Base-by-base conservation (phyloP, 1,140 invertebrate genomes). In the Parasteatoda tepidariorum region DNA sequence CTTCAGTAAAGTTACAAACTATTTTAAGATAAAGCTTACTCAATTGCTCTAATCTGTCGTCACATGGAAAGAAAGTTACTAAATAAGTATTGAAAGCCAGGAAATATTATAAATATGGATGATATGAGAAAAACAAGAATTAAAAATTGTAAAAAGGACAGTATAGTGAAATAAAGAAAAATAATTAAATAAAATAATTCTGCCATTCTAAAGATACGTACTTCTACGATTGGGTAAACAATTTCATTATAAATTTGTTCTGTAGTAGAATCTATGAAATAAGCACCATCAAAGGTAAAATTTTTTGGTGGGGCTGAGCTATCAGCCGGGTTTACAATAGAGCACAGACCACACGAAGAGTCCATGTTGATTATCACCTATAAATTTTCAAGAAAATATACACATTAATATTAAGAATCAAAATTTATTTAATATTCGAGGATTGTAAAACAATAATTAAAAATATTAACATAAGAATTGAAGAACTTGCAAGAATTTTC, bases 341-440 rank as follows among this genome's bases (percentile, higher is more conserved):
- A 89, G 87, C 92, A 92, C 68, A 91, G 89, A 33, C 90, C 92
- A 78, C 89, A 87, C 15, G 88, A 87, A 15, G 88, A 79, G 82
- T 94, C 93, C 90, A 96, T 95, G 70, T 91, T 91, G 22, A 97
- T 91, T 34, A 95, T 93, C 87, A 91, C 91, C 93, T 96, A 88
- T 7, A 48, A 66, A 15, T n/a, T n/a, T n/a, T n/a, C n/a, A n/a
- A n/a, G n/a, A n/a, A n/a, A n/a, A n/a, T 74, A 73, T 74, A 54
- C 54, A 78, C 61, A 28, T 62, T 48, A 67, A 86, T 18, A 31
- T 22, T 26, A 13, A 31, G 28, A 57, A 68, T 57, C 0, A 85
- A 48, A 13, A n/a, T 18, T 55, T 64, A 33, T 57, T 68, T 5
- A 22, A 28, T 41, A 33, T 78, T 5, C 1, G 54, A 48, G n/a